Evolutionary conservation across 2,113 vertebrate genomes (phyloP).

Genomic region (Uria lomvia): DNA sequence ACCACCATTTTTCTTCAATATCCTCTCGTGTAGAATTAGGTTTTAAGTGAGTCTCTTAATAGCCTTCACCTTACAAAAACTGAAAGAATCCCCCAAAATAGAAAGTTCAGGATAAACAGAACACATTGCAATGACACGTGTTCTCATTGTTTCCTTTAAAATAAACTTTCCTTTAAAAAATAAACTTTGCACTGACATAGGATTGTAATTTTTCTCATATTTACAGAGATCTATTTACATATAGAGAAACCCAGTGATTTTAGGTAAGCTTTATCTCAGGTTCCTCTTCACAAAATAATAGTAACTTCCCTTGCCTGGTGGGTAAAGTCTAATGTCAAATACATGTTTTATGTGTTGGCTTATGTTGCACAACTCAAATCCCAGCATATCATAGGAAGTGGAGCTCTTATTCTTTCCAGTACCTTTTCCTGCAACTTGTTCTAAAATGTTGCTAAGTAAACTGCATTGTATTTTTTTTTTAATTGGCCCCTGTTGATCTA

Average conservation of each 20-base stretch:
- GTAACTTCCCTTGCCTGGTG: not conserved
- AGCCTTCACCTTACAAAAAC: not conserved
- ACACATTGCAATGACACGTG: not conserved
- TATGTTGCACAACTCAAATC: not conserved
- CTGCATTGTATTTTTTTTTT: too few species aligned
- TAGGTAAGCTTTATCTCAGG: not conserved
- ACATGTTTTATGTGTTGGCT: not conserved
- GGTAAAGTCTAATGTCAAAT: not conserved
- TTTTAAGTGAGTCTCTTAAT: not conserved
- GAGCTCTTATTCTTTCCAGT: not conserved
- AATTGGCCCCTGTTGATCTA: not conserved
- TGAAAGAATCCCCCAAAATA: not conserved
- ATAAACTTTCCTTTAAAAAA: not conserved
- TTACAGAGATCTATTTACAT: not conserved
- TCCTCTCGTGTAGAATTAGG: not conserved
- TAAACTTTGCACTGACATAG: not conserved
- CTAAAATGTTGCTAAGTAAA: not conserved
- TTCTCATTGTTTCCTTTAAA: not conserved
- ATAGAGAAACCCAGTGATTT: not conserved
- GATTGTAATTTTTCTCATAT: not conserved
- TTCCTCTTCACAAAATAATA: not conserved
- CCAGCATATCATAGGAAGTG: rapidly evolving
- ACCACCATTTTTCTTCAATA: not conserved
- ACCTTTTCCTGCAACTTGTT: not conserved
- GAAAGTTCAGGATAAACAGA: not conserved